phyloP scores from a whole-genome alignment of 2,888 invertebrate genomes.

The Listrodromus nycthemerus region DNA sequence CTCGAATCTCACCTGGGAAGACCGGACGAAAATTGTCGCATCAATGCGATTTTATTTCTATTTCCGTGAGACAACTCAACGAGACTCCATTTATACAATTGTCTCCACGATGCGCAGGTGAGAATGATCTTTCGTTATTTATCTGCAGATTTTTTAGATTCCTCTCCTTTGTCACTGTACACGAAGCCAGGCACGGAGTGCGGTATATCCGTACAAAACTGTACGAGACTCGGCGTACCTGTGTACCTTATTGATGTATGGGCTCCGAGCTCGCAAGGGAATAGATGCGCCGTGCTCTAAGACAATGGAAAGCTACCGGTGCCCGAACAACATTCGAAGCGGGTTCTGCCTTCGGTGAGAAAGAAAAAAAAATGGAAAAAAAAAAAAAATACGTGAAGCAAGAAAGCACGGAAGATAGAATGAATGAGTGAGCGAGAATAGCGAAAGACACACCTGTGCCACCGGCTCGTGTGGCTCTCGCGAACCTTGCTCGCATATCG shows the following conservation, averaged over 20 bases:
- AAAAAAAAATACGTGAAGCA: constrained; percentile 49
- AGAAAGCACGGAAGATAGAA: constrained; percentile 63
- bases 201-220: constrained; percentile 4
- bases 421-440: constrained; percentile 65
- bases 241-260: constrained; percentile 56
- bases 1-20: too few species aligned
- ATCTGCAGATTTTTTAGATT: not conserved
- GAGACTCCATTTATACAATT: not conserved
- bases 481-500: constrained; percentile 18
- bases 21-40: too few species aligned
- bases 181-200: not conserved
- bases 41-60: not conserved
- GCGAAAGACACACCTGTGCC: constrained; percentile 65
- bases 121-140: constrained; percentile 7
- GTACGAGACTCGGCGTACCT: constrained; percentile 29
- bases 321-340: constrained; percentile 67
- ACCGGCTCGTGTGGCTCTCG: constrained; percentile 41
- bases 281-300: constrained; percentile 43
- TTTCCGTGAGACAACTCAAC: not conserved
- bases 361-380: constrained; percentile 56
- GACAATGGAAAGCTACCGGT: constrained; percentile 63
- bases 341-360: constrained; percentile 68
- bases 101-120: constrained; percentile 5
- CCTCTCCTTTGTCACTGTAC: constrained; percentile 1
- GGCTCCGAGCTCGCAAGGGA: constrained; percentile 27